Evolutionary conservation across 2,888 invertebrate genomes (phyloP), one percentile per base, ranked within the genome.

Genomic region (Octodonta nipae): DNA sequence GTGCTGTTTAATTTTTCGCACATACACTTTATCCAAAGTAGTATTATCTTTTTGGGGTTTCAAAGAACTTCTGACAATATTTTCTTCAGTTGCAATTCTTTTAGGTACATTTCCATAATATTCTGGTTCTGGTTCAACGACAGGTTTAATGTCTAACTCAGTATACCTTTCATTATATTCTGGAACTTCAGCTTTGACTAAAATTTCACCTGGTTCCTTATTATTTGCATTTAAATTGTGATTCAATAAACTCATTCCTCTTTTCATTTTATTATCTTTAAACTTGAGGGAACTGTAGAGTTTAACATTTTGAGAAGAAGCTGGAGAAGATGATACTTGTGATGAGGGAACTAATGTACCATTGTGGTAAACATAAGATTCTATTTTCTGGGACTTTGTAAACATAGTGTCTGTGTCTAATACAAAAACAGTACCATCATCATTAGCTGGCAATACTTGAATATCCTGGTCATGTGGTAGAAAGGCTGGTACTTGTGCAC

Each of bases 351-450:
- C 44, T 10, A 59, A 36, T 20, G 48, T 45, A 32, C 56, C 57
- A 39, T 58, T 56, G 37, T 50, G 51, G 37, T 56, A 56, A 30
- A 55, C 45, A 30, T 53, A 58, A 1, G 57, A 54, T 35, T 52
- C 50, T 15, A 55, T 44, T 42, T 52, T 49, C 25, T 48, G 45
- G 10, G 49, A 44, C 15, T 46, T 40, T 11, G 41, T 45, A 33
- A 47, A 49, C 45, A 54, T 46, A 32, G 47, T 43, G 20, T 54
- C 49, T 3, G 57, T 55, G 30, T 58, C 56, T 20, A 59, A 44
- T 24, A 56, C 46, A 37, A 58, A 60, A 31, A 55, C 48, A 22
- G 54, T 56, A 6, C 52, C 55, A 41, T 60, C 58, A 14, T 50
- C 54, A 44, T 51, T 58, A 3, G 54, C 54, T 13, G 56, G 57